phyloP scores from a whole-genome alignment of 2,113 vertebrate genomes.

The Tetraodon nigroviridis region DNA sequence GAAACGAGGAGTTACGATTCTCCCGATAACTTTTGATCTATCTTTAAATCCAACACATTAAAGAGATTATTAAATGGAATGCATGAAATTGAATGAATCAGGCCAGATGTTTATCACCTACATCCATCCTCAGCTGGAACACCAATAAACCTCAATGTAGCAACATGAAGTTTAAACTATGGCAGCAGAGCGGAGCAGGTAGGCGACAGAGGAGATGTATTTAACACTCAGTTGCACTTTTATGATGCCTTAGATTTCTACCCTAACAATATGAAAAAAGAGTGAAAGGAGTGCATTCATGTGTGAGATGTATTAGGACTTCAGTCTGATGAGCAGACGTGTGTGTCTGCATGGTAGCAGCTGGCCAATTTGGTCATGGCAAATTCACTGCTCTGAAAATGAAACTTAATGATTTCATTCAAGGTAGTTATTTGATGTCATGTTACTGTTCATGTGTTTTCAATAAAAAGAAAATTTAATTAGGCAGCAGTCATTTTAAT shows the following conservation, averaged over 20 bases:
- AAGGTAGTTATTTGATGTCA: slow-evolving; percentile 22
- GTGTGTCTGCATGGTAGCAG: not conserved
- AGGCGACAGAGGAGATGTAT: not conserved
- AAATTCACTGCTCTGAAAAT: slow-evolving; percentile 15
- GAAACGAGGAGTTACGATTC: slow-evolving; percentile 13
- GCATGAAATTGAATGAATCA: slow-evolving; percentile 7
- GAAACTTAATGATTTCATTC: not conserved
- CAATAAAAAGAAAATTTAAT: not conserved
- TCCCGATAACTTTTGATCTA: slow-evolving; percentile 5
- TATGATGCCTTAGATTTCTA: slow-evolving; percentile 43
- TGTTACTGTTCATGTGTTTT: slow-evolving; percentile 2
- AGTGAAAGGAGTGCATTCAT: not conserved
- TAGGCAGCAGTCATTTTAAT: too few species aligned
- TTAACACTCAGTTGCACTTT: slow-evolving; percentile 41
- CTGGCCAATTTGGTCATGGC: slow-evolving; percentile 3
- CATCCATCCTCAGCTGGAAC: slow-evolving; percentile 2
- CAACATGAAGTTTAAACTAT: slow-evolving; percentile 7
- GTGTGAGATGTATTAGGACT: slow-evolving; percentile 29
- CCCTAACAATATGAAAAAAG: slow-evolving; percentile 23
- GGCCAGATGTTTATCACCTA: slow-evolving; percentile 6
- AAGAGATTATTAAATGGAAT: slow-evolving; percentile 8
- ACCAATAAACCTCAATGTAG: slow-evolving; percentile 37
- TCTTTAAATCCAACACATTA: not conserved
- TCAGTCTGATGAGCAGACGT: not conserved
- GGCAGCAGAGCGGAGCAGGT: slow-evolving; percentile 16